phyloP scores from a whole-genome alignment of 2,113 vertebrate species.

The Xiphophorus maculatus region DNA sequence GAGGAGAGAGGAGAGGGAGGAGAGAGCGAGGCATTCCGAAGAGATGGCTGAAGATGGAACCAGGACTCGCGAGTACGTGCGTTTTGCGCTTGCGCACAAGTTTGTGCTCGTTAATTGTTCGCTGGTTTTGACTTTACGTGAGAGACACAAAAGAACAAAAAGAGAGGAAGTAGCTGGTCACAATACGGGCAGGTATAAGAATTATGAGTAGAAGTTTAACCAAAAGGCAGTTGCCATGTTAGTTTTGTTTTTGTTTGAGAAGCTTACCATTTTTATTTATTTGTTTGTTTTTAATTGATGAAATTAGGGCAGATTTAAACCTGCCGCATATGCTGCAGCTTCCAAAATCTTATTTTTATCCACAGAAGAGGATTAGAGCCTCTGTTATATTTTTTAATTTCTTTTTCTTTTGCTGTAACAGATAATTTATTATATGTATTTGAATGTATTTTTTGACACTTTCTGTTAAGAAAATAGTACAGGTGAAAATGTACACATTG shows the following conservation, averaged over 20 bases:
- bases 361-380: too few relatives aligned
- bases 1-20: constrained; percentile 10
- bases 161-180: not conserved
- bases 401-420: too few relatives aligned
- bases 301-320: not conserved
- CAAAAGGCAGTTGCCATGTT: constrained; percentile 44
- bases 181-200: not conserved
- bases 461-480: too few relatives aligned
- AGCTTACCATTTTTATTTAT: not conserved
- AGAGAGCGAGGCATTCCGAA: constrained; percentile 16
- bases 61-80: constrained; percentile 46
- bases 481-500: too few relatives aligned
- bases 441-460: too few relatives aligned
- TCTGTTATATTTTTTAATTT: too few relatives aligned
- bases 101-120: constrained; percentile 23
- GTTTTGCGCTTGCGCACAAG: constrained; percentile 36
- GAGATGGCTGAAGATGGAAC: constrained; percentile 59
- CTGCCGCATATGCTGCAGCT: not conserved
- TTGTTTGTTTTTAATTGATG: not conserved
- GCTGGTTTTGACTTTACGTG: not conserved
- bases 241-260: not conserved
- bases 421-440: too few relatives aligned
- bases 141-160: not conserved
- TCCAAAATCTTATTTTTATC: not conserved
- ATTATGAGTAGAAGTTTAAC: not conserved